phyloP scores from a whole-genome alignment of 2,113 vertebrate species.

The Oryzias curvinotus region DNA sequence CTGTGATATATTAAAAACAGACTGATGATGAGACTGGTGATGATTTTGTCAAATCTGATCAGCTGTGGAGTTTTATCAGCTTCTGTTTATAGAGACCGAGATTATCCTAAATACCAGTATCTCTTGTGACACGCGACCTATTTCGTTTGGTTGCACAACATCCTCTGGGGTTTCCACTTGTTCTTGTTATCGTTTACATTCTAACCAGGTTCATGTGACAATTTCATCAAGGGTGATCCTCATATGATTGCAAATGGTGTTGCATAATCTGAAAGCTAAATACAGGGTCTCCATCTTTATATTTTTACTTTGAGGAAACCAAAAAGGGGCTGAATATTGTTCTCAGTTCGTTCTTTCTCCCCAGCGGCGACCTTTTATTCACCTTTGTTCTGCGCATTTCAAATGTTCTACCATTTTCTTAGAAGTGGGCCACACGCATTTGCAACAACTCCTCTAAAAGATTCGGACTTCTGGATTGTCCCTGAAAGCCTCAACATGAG shows the following conservation, averaged over 20 bases:
- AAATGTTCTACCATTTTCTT: background rate
- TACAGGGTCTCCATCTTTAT: too few relatives aligned
- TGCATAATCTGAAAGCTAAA: background rate
- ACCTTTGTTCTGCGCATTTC: background rate
- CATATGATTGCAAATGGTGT: background rate
- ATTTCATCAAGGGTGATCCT: background rate
- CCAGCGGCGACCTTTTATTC: background rate
- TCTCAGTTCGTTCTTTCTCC: background rate
- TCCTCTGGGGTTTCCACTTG: background rate
- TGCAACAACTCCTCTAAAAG: background rate
- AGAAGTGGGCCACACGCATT: background rate
- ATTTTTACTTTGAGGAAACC: too few relatives aligned
- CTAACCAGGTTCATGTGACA: background rate
- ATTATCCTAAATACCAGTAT: background rate
- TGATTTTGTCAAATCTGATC: constrained; percentile 3
- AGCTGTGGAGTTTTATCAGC: background rate
- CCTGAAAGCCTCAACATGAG: background rate
- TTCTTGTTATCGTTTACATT: background rate
- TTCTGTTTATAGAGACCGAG: background rate
- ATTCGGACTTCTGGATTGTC: background rate
- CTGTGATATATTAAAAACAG: too few relatives aligned
- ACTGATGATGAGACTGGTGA: too few relatives aligned
- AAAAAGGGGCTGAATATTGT: too few relatives aligned
- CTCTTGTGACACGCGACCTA: background rate
- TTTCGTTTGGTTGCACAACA: background rate